Evolutionary conservation across 2,113 vertebrate genomes (phyloP), one percentile per base, ranked within the genome.

Genomic region (Axis porcinus): DNA sequence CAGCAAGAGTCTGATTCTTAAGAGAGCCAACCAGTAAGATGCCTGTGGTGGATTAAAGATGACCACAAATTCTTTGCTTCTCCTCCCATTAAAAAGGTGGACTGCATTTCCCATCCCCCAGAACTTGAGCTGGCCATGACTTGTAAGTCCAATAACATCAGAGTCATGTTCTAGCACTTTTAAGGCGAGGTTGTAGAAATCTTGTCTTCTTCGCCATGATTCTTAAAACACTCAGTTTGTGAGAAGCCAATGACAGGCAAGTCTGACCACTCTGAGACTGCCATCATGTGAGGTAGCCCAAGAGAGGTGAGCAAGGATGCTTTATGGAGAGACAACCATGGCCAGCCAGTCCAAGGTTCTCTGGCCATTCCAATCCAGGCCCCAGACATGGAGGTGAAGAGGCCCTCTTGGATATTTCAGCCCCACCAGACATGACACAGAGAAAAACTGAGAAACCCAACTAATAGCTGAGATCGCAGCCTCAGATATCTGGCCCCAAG

Each of bases 1-100:
- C 28, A 92, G 95, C 57, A 52, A 91, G 91, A 94, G 60, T 81
- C 45, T 36, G 36, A 79, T 67, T 30, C 70, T 95, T 94, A 50
- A 58, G 33, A 97, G 15, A 95, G 55, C 27, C 11, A 13, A 81
- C 33, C 40, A 81, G n/a, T 19, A 43, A 54, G 40, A 84, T 0
- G 2, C 67, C 40, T 96, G 78, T 45, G 33, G 28, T 88, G 92
- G 25, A 91, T 84, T 79, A 84, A 93, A 96, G 55, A 89, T 43
- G 23, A 95, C 78, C 89, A 84, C 86, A 94, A 30, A 91, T 21
- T 52, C 33, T 76, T 86, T 86, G 36, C 10, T 86, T 91, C 76
- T 90, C n/a, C 47, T 94, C 45, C 60, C 55, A 33, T 79, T 43
- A 91, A 57, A 86, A 84, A 16, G 6, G 47, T 83, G 36, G 27